Percentiles rank a stretch among this genome's conserved stretches.
Conservation (phyloP, 2,797 vertebrate species). For the Microhierax caerulescens region DNA sequence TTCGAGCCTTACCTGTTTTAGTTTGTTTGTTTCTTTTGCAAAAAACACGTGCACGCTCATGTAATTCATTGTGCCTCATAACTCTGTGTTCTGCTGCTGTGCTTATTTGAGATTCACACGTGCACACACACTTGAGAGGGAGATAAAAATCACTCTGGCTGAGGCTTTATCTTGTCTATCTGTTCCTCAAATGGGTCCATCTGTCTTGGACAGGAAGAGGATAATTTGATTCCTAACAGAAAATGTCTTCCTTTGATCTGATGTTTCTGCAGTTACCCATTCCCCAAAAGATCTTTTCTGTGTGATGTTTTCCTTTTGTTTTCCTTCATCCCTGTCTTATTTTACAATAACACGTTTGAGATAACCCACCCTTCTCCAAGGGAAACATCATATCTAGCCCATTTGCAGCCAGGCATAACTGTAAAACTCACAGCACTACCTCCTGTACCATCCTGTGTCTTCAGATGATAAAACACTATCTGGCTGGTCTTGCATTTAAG, state of each 20-base stretch:
- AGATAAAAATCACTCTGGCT: conserved; percentile 20
- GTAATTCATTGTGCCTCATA: background rate
- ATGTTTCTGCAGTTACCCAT: conserved; percentile 1
- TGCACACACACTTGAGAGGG: background rate
- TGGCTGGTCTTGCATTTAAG: conserved; percentile 19
- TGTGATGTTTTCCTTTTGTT: conserved; percentile 6
- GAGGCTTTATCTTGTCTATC: conserved; percentile 21
- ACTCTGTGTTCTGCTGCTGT: background rate
- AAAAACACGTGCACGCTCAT: background rate
- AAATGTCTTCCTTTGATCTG: conserved; percentile 1
- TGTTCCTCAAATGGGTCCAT: conserved; percentile 1
- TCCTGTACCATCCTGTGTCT: background rate
- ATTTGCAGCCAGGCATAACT: background rate
- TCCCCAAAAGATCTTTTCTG: background rate
- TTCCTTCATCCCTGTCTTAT: background rate
- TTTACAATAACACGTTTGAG: background rate
- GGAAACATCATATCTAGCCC: background rate
- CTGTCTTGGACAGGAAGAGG: conserved; percentile 46
- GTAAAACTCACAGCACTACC: background rate
- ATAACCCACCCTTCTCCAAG: background rate
- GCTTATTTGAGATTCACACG: conserved; percentile 18
- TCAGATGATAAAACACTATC: background rate
- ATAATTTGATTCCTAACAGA: conserved; percentile 39
- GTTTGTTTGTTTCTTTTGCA: background rate
- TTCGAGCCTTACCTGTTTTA: background rate